Base-by-base conservation (phyloP, 1,140 invertebrate genomes). In the Penaeus chinensis region DNA sequence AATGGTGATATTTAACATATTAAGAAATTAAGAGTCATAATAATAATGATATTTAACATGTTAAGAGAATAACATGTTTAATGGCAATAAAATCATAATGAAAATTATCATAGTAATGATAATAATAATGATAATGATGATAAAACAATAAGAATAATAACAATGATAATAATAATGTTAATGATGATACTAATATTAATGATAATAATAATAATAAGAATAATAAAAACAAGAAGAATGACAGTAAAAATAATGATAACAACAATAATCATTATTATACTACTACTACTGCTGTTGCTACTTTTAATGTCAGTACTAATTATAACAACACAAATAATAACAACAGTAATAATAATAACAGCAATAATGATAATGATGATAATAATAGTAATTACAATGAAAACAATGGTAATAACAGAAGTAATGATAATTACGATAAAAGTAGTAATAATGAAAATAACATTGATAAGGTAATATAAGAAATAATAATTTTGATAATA, bases 401-500 rank as follows among this genome's bases (percentile, higher is more conserved):
- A 62, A 62, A 20, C 8, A 22, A 37, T 79, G 5, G 3, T 47
- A 47, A 20, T 79, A 47, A 24, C 7, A 10, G 20, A 8, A 82
- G 20, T 82, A 65, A 37, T 66, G 20, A 63, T 82, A n/a, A 37
- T 81, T 5, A 24, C 62, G 54, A 27, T 81, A 62, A 24, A 0
- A 27, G 54, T 22, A 24, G n/a, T 81, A 11, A 18, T 27, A 63
- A 62, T n/a, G 18, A 62, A 18, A 62, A 62, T 62, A n/a, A 24
- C 24, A 27, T 19, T 82, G 61, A 37, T 82, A 47, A 66, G 63
- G 5, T 71, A 47, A 66, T 54, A 47, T n/a, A 5, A 47, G 32
- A 47, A n/a, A 76, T 82, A 65, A 82, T 82, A 65, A 63, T 65
- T 65, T 32, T 82, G 65, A 65, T 61, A 32, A 63, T 37, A 37